Percentiles rank a stretch among this genome's conserved stretches.
These are phyloP conservation scores for Fistularia commersonii DNA, from an alignment of 2,797 vertebrate genomes.

Conservation along the genomic window DNA sequence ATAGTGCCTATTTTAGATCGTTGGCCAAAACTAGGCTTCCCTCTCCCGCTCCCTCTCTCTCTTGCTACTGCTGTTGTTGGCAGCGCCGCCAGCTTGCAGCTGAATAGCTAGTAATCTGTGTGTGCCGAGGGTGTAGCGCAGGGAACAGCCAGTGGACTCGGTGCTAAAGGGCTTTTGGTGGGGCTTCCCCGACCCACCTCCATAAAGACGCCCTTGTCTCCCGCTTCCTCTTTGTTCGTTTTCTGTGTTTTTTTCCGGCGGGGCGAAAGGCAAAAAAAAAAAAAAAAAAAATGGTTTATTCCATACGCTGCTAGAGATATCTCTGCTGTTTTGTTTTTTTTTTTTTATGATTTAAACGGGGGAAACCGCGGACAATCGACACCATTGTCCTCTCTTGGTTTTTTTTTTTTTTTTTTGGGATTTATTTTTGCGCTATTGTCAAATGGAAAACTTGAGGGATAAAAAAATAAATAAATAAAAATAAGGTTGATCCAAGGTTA, in stretches of 20 bases:
- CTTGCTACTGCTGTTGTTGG: slow-evolving; percentile 67
- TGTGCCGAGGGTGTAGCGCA: slow-evolving; percentile 33
- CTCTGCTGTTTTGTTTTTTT: too few species aligned
- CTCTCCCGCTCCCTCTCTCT: slow-evolving; percentile 47
- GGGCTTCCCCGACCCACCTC: slow-evolving; percentile 60
- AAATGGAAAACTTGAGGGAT: too few species aligned
- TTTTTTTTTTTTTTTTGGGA: too few species aligned
- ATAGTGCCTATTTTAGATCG: slow-evolving; percentile 61
- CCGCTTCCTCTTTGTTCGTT: slow-evolving; percentile 1
- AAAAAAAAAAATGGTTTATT: too few species aligned
- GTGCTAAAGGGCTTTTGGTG: slow-evolving; percentile 58
- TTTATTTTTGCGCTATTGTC: too few species aligned
- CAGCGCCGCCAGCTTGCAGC: slow-evolving; percentile 32
- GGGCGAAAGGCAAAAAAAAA: not conserved
- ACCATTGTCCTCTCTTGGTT: too few species aligned
- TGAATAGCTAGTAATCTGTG: slow-evolving; percentile 63
- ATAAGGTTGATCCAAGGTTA: too few species aligned
- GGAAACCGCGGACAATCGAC: too few species aligned
- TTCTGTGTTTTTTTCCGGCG: slow-evolving; percentile 16
- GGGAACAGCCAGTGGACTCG: slow-evolving; percentile 33
- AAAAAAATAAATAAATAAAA: too few species aligned
- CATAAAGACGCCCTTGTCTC: slow-evolving; percentile 57
- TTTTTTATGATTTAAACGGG: too few species aligned
- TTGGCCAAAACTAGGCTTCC: slow-evolving; percentile 58
- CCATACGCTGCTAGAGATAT: too few species aligned